Percentiles rank a stretch among this genome's conserved stretches.
Conservation (phyloP, 2,797 vertebrate species). For the Channallabes apus region DNA sequence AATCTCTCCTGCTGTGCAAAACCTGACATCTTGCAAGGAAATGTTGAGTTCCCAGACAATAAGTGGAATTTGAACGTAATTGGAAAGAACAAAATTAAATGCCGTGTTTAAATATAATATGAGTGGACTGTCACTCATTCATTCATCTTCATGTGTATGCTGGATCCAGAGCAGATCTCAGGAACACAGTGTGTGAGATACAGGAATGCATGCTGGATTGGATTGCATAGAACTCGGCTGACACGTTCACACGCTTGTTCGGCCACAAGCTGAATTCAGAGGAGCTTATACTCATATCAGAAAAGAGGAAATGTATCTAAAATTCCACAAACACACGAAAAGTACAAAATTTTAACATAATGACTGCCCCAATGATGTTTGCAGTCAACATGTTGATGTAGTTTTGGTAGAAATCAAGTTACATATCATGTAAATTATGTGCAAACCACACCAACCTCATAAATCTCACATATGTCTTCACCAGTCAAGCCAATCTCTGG, state of each 20-base stretch:
- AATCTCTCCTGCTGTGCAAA: constrained; percentile 8
- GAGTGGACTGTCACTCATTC: not conserved
- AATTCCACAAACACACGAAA: not conserved
- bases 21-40: constrained; percentile 32
- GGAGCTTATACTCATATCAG: not conserved
- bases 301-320: not conserved
- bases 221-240: not conserved
- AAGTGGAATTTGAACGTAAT: not conserved
- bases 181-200: not conserved
- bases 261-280: not conserved
- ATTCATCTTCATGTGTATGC: not conserved
- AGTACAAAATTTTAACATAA: too few relatives aligned
- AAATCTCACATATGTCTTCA: not conserved
- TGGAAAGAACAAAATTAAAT: not conserved
- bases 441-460: not conserved
- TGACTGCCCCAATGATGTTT: not conserved
- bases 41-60: constrained; percentile 31
- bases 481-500: constrained; percentile 15
- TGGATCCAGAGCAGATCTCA: not conserved
- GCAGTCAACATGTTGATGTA: not conserved
- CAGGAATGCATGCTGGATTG: not conserved
- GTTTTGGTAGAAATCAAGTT: not conserved
- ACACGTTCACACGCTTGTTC: not conserved
- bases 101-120: not conserved
- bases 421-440: not conserved